Evolutionary conservation across 1,140 invertebrate genomes (phyloP), one percentile per base, ranked within the genome.

Genomic region (Bicyclus anynana): DNA sequence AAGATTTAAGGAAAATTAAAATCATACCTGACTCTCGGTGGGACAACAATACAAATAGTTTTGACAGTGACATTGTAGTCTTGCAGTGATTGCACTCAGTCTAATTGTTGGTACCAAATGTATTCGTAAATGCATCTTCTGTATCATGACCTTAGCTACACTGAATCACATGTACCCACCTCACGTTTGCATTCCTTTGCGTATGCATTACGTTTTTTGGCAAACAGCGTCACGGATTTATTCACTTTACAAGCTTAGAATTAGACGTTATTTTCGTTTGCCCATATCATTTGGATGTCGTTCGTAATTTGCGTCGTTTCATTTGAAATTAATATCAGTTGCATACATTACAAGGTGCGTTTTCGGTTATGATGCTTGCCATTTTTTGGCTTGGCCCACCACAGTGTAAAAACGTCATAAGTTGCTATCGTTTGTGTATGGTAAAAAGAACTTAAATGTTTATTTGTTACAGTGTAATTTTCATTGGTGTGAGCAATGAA

Each of bases 101-200:
- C 37, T n/a, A 40, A 40, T 44, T 44, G 42, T 10, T 21, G 2
- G 18, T 44, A 21, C 17, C 2, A 44, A 44, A 52, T 53, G 20
- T 23, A 62, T 62, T 62, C 50, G 46, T 37, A 50, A 59, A 61
- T 68, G 56, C 48, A 68, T 35, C 38, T 47, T 48, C 42, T 53
- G 51, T 51, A 71, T 71, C 71, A 74, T 74, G 71, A 74, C 69
- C 67, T 75, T 68, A 75, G 72, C 65, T 72, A 75, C 61, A 53
- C 38, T 65, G 61, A 68, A 68, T 59, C 59, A 59, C 60, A 62
- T 72, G 62, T 66, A 65, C 65, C 72, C 57, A 64, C 49, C 59
- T 57, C 59, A 53, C 61, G 56, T 65, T 58, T 62, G 59, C 62
- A 72, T 68, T 60, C 64, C 65, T 62, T 62, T 66, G 66, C 60